Percentiles rank a stretch among this genome's conserved stretches.
phyloP scores from a whole-genome alignment of 2,113 vertebrate genomes.

The Larimichthys polyactis region DNA sequence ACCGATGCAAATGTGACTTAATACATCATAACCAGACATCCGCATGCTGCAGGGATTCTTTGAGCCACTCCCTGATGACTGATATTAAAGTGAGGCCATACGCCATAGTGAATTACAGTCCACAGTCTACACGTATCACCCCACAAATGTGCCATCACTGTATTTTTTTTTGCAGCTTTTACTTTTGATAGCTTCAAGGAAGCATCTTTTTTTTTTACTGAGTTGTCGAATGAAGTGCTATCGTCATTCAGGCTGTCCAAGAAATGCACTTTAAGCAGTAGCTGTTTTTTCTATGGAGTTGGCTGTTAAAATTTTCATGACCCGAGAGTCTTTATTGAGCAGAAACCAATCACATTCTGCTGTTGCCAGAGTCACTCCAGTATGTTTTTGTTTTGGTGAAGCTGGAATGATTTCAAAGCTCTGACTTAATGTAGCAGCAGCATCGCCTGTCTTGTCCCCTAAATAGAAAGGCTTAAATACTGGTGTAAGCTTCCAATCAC shows the following conservation, averaged over 20 bases:
- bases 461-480: constrained; percentile 14
- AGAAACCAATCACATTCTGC: constrained; percentile 63
- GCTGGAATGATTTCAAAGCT: constrained; percentile 43
- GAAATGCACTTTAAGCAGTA: constrained; percentile 60
- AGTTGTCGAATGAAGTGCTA: constrained; percentile 38
- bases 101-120: neutral
- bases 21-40: neutral
- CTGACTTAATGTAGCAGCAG: constrained; percentile 2
- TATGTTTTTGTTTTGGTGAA: constrained; percentile 53
- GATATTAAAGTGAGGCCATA: constrained; percentile 3
- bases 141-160: neutral
- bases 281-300: constrained; percentile 54
- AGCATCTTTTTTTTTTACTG: constrained; percentile 22
- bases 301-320: constrained; percentile 69
- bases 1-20: neutral
- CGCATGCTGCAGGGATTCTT: constrained; percentile 13
- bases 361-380: constrained; percentile 35
- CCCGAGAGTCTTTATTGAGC: constrained; percentile 65
- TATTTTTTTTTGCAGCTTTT: constrained; percentile 10
- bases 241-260: constrained; percentile 47
- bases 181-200: constrained; percentile 1
- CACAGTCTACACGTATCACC: neutral
- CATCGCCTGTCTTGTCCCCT: constrained; percentile 17
- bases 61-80: constrained; percentile 23
- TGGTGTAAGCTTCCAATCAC: constrained; percentile 20